Percentiles rank a stretch among this genome's conserved stretches.
phyloP scores from a whole-genome alignment of 2,888 invertebrate genomes.

The Elgonia sp. region DNA sequence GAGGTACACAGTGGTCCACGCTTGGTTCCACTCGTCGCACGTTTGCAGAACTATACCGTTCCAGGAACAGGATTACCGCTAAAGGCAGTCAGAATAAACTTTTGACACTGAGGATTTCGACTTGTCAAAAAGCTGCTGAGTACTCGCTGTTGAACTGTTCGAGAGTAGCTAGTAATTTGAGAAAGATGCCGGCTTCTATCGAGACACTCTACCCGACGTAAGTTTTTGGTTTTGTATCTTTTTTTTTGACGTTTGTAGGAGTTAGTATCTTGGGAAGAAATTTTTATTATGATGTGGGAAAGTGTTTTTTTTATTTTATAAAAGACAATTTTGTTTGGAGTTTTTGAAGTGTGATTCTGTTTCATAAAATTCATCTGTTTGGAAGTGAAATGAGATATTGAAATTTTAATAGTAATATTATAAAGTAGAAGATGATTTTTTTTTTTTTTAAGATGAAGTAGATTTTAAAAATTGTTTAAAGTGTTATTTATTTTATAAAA shows the following conservation, averaged over 20 bases:
- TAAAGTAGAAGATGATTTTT: too few relatives aligned
- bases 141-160: conserved; percentile 62
- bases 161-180: conserved; percentile 32
- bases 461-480: too few relatives aligned
- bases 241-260: background rate
- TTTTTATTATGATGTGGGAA: too few relatives aligned
- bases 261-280: background rate
- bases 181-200: conserved; percentile 83
- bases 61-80: conserved; percentile 58
- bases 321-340: too few relatives aligned
- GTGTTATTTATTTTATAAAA: too few relatives aligned
- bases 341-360: too few relatives aligned
- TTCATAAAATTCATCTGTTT: too few relatives aligned
- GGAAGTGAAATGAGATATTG: too few relatives aligned
- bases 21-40: conserved; percentile 62
- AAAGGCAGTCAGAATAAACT: conserved; percentile 12
- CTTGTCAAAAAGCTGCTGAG: conserved; percentile 33
- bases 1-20: conserved; percentile 71
- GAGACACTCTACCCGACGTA: conserved; percentile 82
- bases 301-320: too few relatives aligned
- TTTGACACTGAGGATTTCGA: conserved; percentile 8
- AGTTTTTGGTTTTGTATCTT: conserved; percentile 53
- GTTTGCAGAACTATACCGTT: conserved; percentile 51
- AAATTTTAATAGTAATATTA: too few relatives aligned
- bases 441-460: too few relatives aligned